Evolutionary conservation across 2,888 invertebrate species (phyloP), one percentile per base, ranked within the genome.

Genomic region (Gasteruption jaculator): DNA sequence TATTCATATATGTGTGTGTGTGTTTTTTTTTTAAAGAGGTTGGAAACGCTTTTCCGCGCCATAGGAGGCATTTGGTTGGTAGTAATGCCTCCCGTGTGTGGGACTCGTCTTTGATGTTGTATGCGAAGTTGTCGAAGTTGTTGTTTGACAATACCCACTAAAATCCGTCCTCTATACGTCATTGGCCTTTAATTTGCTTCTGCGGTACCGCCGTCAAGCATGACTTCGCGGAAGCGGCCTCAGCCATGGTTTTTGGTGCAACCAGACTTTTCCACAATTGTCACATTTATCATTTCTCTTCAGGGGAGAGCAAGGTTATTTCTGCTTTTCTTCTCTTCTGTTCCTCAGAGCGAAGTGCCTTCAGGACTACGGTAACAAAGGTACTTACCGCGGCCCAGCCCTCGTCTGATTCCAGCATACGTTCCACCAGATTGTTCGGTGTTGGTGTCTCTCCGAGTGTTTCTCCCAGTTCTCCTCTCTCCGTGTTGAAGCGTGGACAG

Each of bases 201-300:
- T 20, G 25, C 35, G 40, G 40, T n/a, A 32, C 43, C 39, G 33
- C 39, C 39, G 31, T 26, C 5, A 26, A 30, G 25, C 39, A 40
- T 14, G 24, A 29, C 41, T 37, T 37, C 37, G 37, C 37, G 22
- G 31, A 15, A 15, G 14, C 19, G 24, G 36, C n/a, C n/a, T 12
- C 8, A 11, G 25, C 33, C 26, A 19, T n/a, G n/a, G 20, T 37
- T 27, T 32, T 12, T 26, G 21, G 19, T 26, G n/a, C n/a, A n/a
- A n/a, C n/a, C n/a, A n/a, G n/a, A n/a, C n/a, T n/a, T n/a, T 22
- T 14, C 26, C 3, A 15, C 22, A 20, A 14, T 11, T 11, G 21
- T n/a, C n/a, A n/a, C n/a, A n/a, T n/a, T n/a, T n/a, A n/a, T n/a
- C n/a, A n/a, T n/a, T n/a, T n/a, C n/a, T n/a, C n/a, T n/a, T n/a